Evolutionary conservation across 2,113 vertebrate genomes (phyloP), one percentile per base, ranked within the genome.

Genomic region (Aldabrachelys gigantea): DNA sequence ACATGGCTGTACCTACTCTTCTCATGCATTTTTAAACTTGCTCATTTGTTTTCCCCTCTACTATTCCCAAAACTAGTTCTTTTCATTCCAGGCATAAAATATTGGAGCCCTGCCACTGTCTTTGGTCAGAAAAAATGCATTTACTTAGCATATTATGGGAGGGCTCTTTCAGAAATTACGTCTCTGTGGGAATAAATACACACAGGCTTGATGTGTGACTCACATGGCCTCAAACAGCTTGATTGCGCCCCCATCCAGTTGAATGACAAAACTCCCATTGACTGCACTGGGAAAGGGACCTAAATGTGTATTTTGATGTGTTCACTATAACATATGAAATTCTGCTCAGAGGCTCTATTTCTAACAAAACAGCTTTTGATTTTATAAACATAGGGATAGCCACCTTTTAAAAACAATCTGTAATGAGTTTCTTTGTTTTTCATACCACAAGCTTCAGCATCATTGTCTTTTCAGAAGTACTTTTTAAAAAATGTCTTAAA

Each of bases 401-500:
- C 57, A 22, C 41, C 57, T 94, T 91, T 95, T 56, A 54, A 91
- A 91, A 89, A 47, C 54, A 85, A 84, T 38, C 21, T 16, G 89
- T 92, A 52, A 88, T 86, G 10, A 82, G 56, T 82, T 92, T 89
- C 80, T 95, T 59, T 62, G 16, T 62, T 94, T 89, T 89, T 89
- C 89, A 92, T 91, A 80, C 52, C 41, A 24, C n/a, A 96, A 82
- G 80, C 87, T 94, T 94, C 62, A 80, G 14, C 47, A 87, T 89
- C 84, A 24, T 85, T 56, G 21, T 81, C 65, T 88, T 89, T 89
- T 91, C 35, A 83, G 38, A 31, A 27, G 41, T 87, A 89, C 84
- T 57, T 22, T 83, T 85, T 52, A 97, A 52, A 93, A 85, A 78
- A 49, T 57, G 5, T 69, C 96, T 93, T 85, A 88, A 85, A 91